Conservation (phyloP, 2,888 invertebrate genomes). For the Drosophila falleni region DNA sequence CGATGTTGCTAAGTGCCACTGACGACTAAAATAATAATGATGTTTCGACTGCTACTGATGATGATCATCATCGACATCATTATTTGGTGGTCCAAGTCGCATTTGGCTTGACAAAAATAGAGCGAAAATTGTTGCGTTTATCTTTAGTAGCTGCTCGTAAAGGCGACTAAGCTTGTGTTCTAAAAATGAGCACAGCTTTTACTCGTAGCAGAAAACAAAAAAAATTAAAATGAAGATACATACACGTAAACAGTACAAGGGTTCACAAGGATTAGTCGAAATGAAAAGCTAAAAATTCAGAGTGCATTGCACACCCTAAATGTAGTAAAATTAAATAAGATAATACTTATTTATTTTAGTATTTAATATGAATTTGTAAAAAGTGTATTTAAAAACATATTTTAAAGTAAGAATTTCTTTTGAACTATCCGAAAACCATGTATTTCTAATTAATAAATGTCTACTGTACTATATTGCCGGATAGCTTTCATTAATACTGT, state of each 20-base stretch:
- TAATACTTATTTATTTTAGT: too few relatives aligned
- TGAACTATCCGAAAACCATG: neutral
- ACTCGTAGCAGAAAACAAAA: too few relatives aligned
- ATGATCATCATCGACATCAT: constrained; percentile 3
- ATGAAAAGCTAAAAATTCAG: too few relatives aligned
- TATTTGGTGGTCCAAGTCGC: constrained; percentile 11
- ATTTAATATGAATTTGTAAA: too few relatives aligned
- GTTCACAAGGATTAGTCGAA: too few relatives aligned
- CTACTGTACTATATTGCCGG: too few relatives aligned
- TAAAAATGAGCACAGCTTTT: neutral
- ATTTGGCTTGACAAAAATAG: constrained; percentile 48
- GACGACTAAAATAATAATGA: constrained; percentile 20
- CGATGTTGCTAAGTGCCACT: constrained; percentile 76
- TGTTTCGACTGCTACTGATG: constrained; percentile 20
- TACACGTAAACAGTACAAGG: neutral
- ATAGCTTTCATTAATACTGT: neutral
- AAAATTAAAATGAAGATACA: neutral
- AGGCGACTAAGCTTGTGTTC: constrained; percentile 37
- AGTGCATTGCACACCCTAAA: too few relatives aligned
- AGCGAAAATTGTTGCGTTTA: constrained; percentile 23
- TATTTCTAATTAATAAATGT: neutral
- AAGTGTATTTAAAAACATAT: too few relatives aligned
- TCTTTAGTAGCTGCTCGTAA: constrained; percentile 25
- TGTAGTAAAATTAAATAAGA: too few relatives aligned
- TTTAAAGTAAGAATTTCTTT: too few relatives aligned